Conservation (phyloP, 2,113 vertebrate genomes). For the Toxostoma redivivum region DNA sequence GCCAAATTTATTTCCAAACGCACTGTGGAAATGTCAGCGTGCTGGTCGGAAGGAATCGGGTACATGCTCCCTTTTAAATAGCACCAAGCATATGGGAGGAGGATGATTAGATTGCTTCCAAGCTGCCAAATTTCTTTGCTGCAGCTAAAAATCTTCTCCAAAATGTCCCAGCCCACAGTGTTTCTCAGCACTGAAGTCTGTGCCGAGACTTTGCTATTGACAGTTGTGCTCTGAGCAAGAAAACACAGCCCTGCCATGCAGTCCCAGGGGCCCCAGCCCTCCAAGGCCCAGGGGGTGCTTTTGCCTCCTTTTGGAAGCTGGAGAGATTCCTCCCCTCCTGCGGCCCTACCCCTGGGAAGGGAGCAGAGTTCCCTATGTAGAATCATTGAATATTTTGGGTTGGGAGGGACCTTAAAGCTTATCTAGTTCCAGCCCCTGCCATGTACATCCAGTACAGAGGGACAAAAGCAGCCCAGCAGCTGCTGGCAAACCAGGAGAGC, state of each 20-base stretch:
- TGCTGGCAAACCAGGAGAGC: not conserved
- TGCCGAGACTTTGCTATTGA: constrained; percentile 6
- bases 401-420: not conserved
- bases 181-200: constrained; percentile 12
- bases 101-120: constrained; percentile 72
- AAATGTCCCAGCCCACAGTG: constrained; percentile 40
- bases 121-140: constrained; percentile 72
- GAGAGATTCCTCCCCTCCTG: not conserved
- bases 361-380: not conserved
- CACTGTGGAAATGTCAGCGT: constrained; percentile 75
- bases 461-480: not conserved
- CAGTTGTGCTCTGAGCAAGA: constrained; percentile 30
- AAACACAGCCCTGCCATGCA: not conserved
- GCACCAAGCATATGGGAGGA: constrained; percentile 80
- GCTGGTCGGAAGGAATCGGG: constrained; percentile 69
- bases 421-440: not conserved
- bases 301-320: not conserved
- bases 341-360: not conserved
- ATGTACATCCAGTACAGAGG: not conserved
- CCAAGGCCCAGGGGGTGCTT: not conserved
- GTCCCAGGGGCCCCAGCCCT: not conserved
- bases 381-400: not conserved
- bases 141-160: constrained; percentile 71
- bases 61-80: constrained; percentile 78
- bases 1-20: constrained; percentile 78